Base-by-base conservation (phyloP, 2,888 invertebrate species). In the Andrena flavipes region DNA sequence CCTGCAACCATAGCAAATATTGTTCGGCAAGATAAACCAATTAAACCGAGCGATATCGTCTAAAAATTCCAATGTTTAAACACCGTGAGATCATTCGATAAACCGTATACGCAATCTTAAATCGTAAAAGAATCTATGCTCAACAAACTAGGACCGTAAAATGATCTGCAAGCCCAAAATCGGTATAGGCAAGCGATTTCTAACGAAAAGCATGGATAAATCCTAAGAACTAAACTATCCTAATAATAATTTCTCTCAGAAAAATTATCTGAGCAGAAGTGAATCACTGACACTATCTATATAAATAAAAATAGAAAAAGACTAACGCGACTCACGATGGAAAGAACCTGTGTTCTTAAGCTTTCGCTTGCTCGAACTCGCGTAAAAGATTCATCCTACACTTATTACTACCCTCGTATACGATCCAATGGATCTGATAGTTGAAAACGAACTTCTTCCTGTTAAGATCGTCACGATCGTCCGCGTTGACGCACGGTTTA, bases 391-490 rank as follows among this genome's bases (percentile, higher is more conserved):
- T 85, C 13, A 76, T 70, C 29, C 69, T 86, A 56, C 83, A 84
- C 16, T 76, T 84, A 42, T 74, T 88, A 10, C 59, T 84, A 23
- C 82, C 78, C 59, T 95, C 95, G 89, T 96, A 96, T 77, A 95
- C 94, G 85, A 96, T 94, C 78, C 95, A 93, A 94, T 96, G 96
- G 88, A 96, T 95, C 6, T 82, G 78, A 82, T 91, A 91, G 69
- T 90, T 88, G 33, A 90, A 91, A 8, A 88, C 69, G 60, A 91
- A 90, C n/a, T 74, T 63, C 7, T 68, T 87, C 48, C 75, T 62
- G n/a, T 35, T 63, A 16, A n/a, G 35, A 23, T 10, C 54, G 2
- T 59, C 35, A 8, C 42, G 1, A 2, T 81, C 35, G 2, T 42
- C 26, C 7, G 33, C 29, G 23, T 68, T 35, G 13, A 54, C 30